Evolutionary conservation across 1,140 invertebrate species (phyloP).

Genomic region (Zaprionus camerounensis): DNA sequence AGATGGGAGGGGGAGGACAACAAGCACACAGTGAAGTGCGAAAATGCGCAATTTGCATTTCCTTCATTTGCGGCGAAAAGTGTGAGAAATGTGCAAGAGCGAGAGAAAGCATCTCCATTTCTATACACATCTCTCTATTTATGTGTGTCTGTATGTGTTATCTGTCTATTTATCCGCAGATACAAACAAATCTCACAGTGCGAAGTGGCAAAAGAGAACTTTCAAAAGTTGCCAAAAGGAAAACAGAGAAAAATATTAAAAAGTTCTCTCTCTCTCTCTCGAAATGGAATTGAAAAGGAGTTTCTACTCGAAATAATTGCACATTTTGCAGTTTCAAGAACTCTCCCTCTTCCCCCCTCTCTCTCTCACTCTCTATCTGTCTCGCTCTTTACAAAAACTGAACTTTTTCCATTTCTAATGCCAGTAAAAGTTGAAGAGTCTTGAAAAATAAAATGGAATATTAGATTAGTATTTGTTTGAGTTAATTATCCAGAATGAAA

Average conservation of each 20-base stretch:
- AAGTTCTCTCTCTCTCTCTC: not conserved
- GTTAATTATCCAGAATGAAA: constrained; percentile 3
- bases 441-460: constrained; percentile 7
- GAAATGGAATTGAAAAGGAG: constrained; percentile 7
- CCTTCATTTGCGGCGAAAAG: constrained; percentile 41
- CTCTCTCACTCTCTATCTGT: not conserved
- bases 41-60: constrained; percentile 54
- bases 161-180: constrained; percentile 7
- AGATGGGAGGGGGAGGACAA: not conserved
- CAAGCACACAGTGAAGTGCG: constrained; percentile 19
- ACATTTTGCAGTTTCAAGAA: not conserved
- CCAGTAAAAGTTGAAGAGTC: not conserved
- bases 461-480: constrained; percentile 4
- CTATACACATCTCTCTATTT: not conserved
- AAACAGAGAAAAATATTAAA: constrained; percentile 1
- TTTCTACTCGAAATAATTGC: constrained; percentile 3
- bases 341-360: not conserved
- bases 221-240: constrained; percentile 8
- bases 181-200: constrained; percentile 3
- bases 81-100: constrained; percentile 33
- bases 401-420: constrained; percentile 3
- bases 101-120: constrained; percentile 16
- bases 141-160: not conserved
- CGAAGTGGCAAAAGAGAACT: not conserved
- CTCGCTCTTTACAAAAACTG: not conserved